Conservation (phyloP, 2,888 invertebrate genomes). For the Heliconius aoede region DNA sequence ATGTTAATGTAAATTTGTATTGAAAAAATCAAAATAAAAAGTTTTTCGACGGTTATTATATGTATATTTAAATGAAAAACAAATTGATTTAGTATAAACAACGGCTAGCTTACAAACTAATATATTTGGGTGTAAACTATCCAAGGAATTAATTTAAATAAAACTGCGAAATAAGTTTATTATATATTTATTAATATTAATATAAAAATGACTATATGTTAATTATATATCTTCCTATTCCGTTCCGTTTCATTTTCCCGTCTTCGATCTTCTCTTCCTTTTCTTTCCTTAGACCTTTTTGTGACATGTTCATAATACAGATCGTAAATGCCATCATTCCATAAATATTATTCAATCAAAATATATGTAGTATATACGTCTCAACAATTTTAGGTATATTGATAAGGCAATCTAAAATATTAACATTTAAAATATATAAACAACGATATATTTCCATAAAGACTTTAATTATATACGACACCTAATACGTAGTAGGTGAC, state of each 20-base stretch:
- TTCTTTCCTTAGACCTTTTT: background rate
- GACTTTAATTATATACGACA: too few relatives aligned
- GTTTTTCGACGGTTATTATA: too few relatives aligned
- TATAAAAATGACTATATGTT: too few relatives aligned
- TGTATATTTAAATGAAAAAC: too few relatives aligned
- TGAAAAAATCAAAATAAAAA: too few relatives aligned
- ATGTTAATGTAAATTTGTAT: too few relatives aligned
- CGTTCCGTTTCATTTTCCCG: background rate
- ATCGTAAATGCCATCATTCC: background rate
- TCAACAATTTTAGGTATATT: background rate
- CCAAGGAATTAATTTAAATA: background rate
- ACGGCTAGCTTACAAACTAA: too few relatives aligned
- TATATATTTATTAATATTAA: slow-evolving; percentile 1
- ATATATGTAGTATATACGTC: background rate
- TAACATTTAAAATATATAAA: background rate
- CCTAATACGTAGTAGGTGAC: too few relatives aligned
- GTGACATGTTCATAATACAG: background rate
- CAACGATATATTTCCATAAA: background rate
- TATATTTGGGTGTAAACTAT: too few relatives aligned
- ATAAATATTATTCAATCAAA: too few relatives aligned
- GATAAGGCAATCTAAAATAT: slow-evolving; percentile 2
- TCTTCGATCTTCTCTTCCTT: background rate
- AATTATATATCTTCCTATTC: background rate
- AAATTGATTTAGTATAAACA: too few relatives aligned
- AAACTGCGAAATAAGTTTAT: background rate